Evolutionary conservation across 2,113 vertebrate species (phyloP), one percentile per base, ranked within the genome.

Genomic region (Oncorhynchus gorbuscha): DNA sequence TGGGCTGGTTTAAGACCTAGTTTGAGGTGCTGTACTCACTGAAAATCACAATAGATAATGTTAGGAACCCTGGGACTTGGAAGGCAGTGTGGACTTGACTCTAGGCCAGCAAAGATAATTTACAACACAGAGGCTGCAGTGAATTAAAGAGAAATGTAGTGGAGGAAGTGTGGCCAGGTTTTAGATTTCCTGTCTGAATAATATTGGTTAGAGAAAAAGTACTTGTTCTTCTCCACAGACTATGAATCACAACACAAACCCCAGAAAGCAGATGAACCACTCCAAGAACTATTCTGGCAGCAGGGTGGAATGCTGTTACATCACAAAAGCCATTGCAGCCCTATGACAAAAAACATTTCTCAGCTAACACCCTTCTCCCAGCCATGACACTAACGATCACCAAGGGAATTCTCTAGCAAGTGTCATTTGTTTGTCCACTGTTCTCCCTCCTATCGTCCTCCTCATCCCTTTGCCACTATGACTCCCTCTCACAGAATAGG

Each of bases 401-500:
- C 13, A 3, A 39, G 70, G 14, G 79, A 82, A 78, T 4, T 80
- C 11, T 30, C 24, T 1, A 24, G 22, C 22, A 67, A 26, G 11
- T 26, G 74, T 65, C 73, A 85, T 87, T 78, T 79, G 35, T 84
- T 69, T 68, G 59, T 49, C 71, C 39, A 20, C 45, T 12, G 7
- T 12, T 49, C 12, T 48, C n/a, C 39, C 4, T 22, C n/a, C 69
- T 48, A 6, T 22, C 11, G n/a, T 48, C 20, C 20, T 8, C 39
- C 35, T 49, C 39, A 45, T 73, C 66, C 71, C 55, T 62, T 58
- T 9, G 35, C 59, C 74, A 28, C 49, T 75, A 79, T 69, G 82
- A 74, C 82, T 80, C 76, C 73, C 76, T 86, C 77, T 76, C 59
- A 73, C 48, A 81, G 72, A 78, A 83, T 66, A 84, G 77, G 83